phyloP scores from a whole-genome alignment of 1,140 invertebrate genomes.

The Hypothenemus hampei region DNA sequence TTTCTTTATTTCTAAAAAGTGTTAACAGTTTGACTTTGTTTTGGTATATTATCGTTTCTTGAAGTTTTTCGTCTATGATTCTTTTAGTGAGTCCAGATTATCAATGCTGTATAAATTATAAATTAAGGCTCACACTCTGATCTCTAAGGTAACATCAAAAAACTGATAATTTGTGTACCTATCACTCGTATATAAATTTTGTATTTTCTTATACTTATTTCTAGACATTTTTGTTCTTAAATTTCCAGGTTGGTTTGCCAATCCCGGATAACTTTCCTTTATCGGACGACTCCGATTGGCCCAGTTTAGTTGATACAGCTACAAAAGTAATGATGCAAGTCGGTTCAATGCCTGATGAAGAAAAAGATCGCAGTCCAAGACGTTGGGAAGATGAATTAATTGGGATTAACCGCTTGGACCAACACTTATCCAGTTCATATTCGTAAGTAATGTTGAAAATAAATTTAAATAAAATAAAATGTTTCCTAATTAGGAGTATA shows the following conservation, averaged over 20 bases:
- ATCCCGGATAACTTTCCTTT: constrained; percentile 48
- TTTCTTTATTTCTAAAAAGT: no score
- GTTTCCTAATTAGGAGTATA: constrained; percentile 40
- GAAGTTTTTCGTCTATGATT: no score
- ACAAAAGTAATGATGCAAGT: constrained; percentile 65
- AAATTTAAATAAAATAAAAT: neutral
- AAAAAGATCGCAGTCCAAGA: constrained; percentile 21
- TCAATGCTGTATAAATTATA: no score
- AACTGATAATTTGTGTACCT: no score
- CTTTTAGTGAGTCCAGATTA: no score
- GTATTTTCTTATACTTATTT: no score
- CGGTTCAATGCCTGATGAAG: constrained; percentile 27
- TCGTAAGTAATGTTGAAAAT: no score
- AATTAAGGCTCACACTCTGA: no score
- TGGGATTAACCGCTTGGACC: constrained; percentile 9
- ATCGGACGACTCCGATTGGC: constrained; percentile 69
- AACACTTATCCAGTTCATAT: constrained; percentile 42
- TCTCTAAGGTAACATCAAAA: no score
- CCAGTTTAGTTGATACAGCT: constrained; percentile 70
- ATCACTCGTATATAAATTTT: no score
- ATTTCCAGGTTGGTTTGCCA: constrained; percentile 18
- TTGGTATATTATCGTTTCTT: no score
- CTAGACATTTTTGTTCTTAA: constrained; percentile 2
- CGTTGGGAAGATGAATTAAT: constrained; percentile 39
- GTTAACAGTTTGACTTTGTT: no score